Percentiles rank a stretch among this genome's conserved stretches.
Evolutionary conservation across 2,888 invertebrate genomes (phyloP).

Genomic region (Melanostoma mellinum): DNA sequence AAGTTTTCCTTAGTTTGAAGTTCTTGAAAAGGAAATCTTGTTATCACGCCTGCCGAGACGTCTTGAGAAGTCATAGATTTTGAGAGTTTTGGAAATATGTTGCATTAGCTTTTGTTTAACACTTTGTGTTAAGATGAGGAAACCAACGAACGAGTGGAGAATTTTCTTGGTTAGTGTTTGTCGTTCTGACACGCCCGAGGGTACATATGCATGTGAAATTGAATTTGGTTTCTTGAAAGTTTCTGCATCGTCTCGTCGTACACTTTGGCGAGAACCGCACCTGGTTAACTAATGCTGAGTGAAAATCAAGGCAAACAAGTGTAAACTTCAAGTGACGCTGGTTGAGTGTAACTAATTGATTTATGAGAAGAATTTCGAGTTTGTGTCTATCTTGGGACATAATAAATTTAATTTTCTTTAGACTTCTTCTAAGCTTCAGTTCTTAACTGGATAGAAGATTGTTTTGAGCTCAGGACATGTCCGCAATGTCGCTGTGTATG

Average conservation of each 20-base stretch:
- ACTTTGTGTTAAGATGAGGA: slow-evolving; percentile 6
- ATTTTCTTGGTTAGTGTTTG: slow-evolving; percentile 24
- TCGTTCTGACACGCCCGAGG: slow-evolving; percentile 47
- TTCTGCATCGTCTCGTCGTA: slow-evolving; percentile 21
- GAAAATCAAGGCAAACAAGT: slow-evolving; percentile 41
- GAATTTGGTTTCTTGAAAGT: slow-evolving; percentile 47
- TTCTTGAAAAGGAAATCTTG: slow-evolving; percentile 46
- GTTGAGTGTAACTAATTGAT: slow-evolving; percentile 52
- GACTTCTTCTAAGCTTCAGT: neutral
- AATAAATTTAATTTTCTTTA: slow-evolving; percentile 27
- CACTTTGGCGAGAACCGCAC: slow-evolving; percentile 32
- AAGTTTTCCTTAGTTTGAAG: slow-evolving; percentile 36
- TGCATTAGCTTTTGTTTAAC: slow-evolving; percentile 12
- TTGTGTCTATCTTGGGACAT: neutral
- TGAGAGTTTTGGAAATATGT: slow-evolving; percentile 14
- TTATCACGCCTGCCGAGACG: slow-evolving; percentile 42
- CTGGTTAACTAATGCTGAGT: slow-evolving; percentile 43
- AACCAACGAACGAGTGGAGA: slow-evolving; percentile 29
- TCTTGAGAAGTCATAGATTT: slow-evolving; percentile 44
- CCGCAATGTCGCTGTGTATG: too few species aligned
- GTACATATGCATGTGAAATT: slow-evolving; percentile 17
- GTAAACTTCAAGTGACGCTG: slow-evolving; percentile 43
- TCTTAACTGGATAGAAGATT: too few species aligned
- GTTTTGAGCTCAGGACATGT: too few species aligned
- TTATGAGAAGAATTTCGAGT: slow-evolving; percentile 15